Base-by-base conservation (phyloP, 2,113 vertebrate genomes). In the Ceratotherium simum region DNA sequence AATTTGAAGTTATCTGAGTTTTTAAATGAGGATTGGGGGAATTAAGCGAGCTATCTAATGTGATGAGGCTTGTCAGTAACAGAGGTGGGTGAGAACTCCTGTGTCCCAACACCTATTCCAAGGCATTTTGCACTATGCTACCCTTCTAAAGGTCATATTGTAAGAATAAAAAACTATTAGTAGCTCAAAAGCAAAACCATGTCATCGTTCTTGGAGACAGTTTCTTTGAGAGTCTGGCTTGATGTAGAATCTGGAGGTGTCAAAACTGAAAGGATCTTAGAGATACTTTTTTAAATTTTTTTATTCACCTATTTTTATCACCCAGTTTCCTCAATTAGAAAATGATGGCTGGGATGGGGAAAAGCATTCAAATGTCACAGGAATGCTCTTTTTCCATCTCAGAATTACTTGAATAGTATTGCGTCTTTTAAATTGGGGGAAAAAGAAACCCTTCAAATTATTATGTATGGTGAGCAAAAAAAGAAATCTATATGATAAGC, bases 191-290 rank as follows among this genome's bases (percentile, higher is more conserved):
- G n/a, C 16, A 78, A 97, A 88, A 27, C 6, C 9, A 67, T 64
- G 8, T 29, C 9, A 29, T 56, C 31, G 48, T 46, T 85, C 17
- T n/a, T 79, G 10, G 39, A 11, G 73, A 29, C 23, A 54, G 18
- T 83, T 90, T 72, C 25, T 96, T 82, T 36, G 21, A 91, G 85
- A 88, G 36, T 73, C 60, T 73, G 70, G 29, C 21, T 94, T 85
- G 39, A 81, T 58, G 36, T 0, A 90, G 58, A 95, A 93, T 58
- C 5, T 79, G 42, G 9, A 12, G 8, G 70, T 76, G 42, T 62
- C 36, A 93, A 93, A 54, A 70, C 60, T 29, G 42, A 62, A 93
- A 90, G 18, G 10, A 46, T 54, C n/a, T 46, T 81, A 91, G 67
- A 81, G 5, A 56, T 88, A 3, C 42, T 42, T 42, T 42, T 42